Evolutionary conservation across 2,888 invertebrate species (phyloP).

Genomic region (Cerceris rybyensis): DNA sequence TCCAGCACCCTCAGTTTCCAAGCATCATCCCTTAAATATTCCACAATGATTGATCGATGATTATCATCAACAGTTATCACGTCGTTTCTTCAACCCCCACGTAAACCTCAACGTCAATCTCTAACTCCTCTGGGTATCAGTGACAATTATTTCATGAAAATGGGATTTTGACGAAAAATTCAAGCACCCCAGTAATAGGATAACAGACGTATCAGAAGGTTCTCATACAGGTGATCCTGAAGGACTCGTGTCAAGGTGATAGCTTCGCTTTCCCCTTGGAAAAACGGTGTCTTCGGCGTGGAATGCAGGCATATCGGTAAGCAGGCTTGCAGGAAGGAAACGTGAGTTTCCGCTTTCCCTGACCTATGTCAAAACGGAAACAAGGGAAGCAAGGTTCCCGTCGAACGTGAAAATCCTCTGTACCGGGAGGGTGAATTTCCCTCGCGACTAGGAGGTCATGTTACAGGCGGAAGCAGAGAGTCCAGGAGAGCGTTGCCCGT

Average conservation of each 20-base stretch:
- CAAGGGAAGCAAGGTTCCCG: conserved; percentile 35
- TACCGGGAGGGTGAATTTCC: conserved; percentile 73
- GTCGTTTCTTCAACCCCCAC: too few species aligned
- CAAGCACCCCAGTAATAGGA: conserved; percentile 68
- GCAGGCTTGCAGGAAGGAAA: conserved; percentile 64
- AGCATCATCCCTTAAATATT: too few species aligned
- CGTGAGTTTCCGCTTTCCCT: conserved; percentile 56
- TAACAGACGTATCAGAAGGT: conserved; percentile 59
- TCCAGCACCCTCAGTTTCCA: too few species aligned
- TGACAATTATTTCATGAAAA: conserved; percentile 52
- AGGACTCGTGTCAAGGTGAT: conserved; percentile 40
- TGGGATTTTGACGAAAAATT: conserved; percentile 73
- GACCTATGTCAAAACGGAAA: conserved; percentile 55
- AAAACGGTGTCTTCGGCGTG: conserved; percentile 63
- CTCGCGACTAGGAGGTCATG: conserved; percentile 74
- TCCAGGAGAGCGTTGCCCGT: conserved; percentile 39
- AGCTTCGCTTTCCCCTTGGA: conserved; percentile 42
- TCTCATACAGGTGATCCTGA: conserved; percentile 41
- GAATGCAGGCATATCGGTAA: conserved; percentile 54
- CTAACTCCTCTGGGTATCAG: neutral
- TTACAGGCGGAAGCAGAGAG: conserved; percentile 43
- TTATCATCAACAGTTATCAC: neutral
- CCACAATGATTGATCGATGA: too few species aligned
- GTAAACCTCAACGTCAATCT: too few species aligned
- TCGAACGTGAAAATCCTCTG: conserved; percentile 70